Evolutionary conservation across 2,888 invertebrate species (phyloP).

Genomic region (Xanthorhoe designata): DNA sequence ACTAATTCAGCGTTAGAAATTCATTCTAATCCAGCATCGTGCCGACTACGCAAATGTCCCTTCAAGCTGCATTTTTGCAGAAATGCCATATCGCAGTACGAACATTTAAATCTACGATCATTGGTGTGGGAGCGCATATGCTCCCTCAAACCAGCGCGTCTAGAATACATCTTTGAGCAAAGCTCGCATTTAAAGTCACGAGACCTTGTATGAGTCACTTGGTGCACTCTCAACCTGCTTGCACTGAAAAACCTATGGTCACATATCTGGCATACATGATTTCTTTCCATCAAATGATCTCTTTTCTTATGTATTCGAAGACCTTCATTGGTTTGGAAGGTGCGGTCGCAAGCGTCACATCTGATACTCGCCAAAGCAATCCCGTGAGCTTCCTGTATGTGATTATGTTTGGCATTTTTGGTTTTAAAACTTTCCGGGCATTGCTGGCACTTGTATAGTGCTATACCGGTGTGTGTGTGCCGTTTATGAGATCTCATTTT

Average conservation of each 20-base stretch:
- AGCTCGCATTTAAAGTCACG: conserved; percentile 63
- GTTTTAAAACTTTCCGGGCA: conserved; percentile 61
- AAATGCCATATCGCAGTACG: conserved; percentile 71
- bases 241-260: conserved; percentile 65
- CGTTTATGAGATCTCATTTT: conserved; percentile 27
- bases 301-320: conserved; percentile 62
- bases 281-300: conserved; percentile 70
- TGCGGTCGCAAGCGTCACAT: conserved; percentile 66
- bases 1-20: not conserved
- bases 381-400: conserved; percentile 64
- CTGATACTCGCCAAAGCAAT: conserved; percentile 50
- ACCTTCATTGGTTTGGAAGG: conserved; percentile 58
- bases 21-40: conserved; percentile 40
- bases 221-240: conserved; percentile 56
- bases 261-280: conserved; percentile 74
- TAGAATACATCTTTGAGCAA: conserved; percentile 61
- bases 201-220: conserved; percentile 63
- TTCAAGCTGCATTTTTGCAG: conserved; percentile 76
- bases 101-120: conserved; percentile 69
- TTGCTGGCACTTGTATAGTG: conserved; percentile 55
- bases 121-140: conserved; percentile 19
- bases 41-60: conserved; percentile 71
- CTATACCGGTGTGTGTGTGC: conserved; percentile 23
- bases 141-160: conserved; percentile 9
- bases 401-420: conserved; percentile 50